phyloP scores from a whole-genome alignment of 1,140 invertebrate species.

The Leptopilina clavipes region DNA sequence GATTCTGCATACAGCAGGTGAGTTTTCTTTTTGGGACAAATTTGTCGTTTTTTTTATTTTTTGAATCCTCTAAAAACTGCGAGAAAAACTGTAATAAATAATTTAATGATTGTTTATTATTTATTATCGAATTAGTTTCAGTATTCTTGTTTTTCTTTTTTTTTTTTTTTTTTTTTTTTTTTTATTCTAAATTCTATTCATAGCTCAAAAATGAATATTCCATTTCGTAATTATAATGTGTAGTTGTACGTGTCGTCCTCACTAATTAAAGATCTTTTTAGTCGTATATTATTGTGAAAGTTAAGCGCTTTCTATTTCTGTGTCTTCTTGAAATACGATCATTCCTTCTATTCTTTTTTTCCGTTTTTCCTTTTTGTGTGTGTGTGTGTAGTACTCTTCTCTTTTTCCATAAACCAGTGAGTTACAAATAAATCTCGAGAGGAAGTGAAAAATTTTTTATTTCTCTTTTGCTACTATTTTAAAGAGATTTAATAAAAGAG shows the following conservation, averaged over 20 bases:
- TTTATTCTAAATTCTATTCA: conserved; percentile 15
- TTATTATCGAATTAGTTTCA: too few relatives aligned
- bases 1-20: conserved; percentile 84
- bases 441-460: too few relatives aligned
- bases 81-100: too few relatives aligned
- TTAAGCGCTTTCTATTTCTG: conserved; percentile 1
- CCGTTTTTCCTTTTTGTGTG: background rate
- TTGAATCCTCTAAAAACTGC: too few relatives aligned
- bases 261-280: conserved; percentile 12
- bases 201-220: background rate
- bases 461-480: too few relatives aligned
- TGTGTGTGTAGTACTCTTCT: background rate
- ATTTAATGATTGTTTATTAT: too few relatives aligned
- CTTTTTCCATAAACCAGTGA: conserved; percentile 20
- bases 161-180: background rate
- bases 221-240: background rate
- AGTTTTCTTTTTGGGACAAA: conserved; percentile 48
- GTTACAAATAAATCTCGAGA: too few relatives aligned
- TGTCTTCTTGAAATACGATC: background rate
- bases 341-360: background rate
- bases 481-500: too few relatives aligned
- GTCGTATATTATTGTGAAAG: background rate
- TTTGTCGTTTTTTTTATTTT: too few relatives aligned
- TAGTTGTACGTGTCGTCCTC: background rate
- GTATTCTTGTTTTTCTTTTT: background rate